These are phyloP conservation scores for Antheraea assamensis DNA, from an alignment of 2,888 invertebrate species.

Conservation along the genomic window DNA sequence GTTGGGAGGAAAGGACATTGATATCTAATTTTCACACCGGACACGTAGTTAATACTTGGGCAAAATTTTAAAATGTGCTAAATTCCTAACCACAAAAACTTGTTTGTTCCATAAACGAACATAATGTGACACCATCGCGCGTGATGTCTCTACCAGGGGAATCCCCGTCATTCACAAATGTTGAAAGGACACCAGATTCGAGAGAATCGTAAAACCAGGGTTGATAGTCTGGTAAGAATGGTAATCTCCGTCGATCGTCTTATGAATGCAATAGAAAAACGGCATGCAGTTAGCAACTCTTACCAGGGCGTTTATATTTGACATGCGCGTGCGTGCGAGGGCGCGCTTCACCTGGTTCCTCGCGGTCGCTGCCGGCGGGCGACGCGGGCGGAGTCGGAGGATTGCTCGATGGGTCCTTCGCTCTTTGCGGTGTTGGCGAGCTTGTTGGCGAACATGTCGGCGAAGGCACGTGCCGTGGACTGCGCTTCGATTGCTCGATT, in stretches of 20 bases:
- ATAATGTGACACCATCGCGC: too few relatives aligned
- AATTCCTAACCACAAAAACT: too few relatives aligned
- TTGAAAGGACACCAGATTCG: too few relatives aligned
- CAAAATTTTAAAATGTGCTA: too few relatives aligned
- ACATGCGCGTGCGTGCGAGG: constrained; percentile 52
- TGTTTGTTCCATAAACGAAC: too few relatives aligned
- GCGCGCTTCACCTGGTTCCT: constrained; percentile 57
- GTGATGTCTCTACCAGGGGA: too few relatives aligned
- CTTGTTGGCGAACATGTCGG: constrained; percentile 37
- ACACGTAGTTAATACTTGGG: too few relatives aligned
- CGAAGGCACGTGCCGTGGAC: constrained; percentile 52
- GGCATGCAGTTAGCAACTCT: constrained; percentile 73
- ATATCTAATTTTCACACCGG: too few relatives aligned
- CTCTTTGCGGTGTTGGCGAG: constrained; percentile 33
- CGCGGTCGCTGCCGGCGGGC: constrained; percentile 34
- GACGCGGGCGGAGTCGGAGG: constrained; percentile 23
- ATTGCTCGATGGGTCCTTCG: neutral
- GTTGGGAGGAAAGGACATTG: too few relatives aligned
- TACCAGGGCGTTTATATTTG: constrained; percentile 70
- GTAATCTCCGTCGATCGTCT: neutral
- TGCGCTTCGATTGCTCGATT: constrained; percentile 64
- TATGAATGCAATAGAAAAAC: neutral
- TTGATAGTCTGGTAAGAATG: neutral
- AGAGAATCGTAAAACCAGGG: too few relatives aligned
- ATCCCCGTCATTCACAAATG: too few relatives aligned